A percentile compares a stretch with the other conserved stretches of the same genome.
phyloP scores from a whole-genome alignment of 2,113 vertebrate genomes.

The Hippolais icterina region DNA sequence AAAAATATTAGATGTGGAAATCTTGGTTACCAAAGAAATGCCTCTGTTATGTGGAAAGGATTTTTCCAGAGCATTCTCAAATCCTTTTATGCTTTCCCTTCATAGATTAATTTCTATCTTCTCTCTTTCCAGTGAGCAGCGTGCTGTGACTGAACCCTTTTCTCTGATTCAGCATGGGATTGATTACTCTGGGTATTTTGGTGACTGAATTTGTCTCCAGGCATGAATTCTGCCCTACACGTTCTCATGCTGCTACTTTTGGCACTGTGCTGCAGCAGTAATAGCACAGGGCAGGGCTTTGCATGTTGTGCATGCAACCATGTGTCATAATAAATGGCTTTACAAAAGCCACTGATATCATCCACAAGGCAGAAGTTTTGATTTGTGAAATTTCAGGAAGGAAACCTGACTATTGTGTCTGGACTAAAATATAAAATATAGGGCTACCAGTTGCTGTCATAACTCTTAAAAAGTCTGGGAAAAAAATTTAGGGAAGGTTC shows the following conservation, averaged over 20 bases:
- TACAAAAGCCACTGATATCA: conserved; percentile 12
- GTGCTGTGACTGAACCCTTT: conserved; percentile 47
- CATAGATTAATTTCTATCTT: background rate
- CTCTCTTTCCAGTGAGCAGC: background rate
- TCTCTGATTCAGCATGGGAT: conserved; percentile 68
- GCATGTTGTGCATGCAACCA: conserved; percentile 48
- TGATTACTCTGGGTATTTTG: conserved; percentile 73
- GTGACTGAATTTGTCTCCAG: conserved; percentile 71
- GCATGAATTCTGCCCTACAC: conserved; percentile 58
- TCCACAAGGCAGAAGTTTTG: background rate
- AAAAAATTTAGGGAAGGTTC: background rate
- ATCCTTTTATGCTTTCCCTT: background rate
- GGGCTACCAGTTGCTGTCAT: background rate
- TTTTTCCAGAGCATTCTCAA: background rate
- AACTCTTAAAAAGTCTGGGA: background rate
- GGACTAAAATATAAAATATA: background rate
- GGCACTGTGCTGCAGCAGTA: conserved; percentile 74
- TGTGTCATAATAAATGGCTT: conserved; percentile 73
- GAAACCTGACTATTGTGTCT: background rate
- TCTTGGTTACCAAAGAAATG: background rate
- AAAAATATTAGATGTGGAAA: background rate
- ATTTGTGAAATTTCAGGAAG: background rate
- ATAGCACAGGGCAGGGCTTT: conserved; percentile 73
- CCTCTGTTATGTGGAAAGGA: background rate
- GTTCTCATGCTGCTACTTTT: conserved; percentile 53